phyloP scores from a whole-genome alignment of 1,140 invertebrate species.

The Conus betulinus region DNA sequence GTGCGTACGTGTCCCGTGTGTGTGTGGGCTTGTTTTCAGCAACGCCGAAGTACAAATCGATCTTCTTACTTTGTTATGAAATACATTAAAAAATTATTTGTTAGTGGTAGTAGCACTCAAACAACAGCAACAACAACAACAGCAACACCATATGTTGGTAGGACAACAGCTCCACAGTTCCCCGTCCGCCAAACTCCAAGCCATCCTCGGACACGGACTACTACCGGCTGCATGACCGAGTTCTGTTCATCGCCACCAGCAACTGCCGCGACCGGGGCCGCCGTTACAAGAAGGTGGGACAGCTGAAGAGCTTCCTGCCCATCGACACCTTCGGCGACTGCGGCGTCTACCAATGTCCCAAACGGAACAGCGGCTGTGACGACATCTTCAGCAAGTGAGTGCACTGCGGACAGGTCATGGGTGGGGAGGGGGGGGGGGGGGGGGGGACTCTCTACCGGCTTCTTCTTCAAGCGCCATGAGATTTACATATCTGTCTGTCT shows the following conservation, averaged over 20 bases:
- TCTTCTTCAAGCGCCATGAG: too few relatives aligned
- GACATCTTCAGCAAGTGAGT: neutral
- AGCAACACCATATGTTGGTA: too few relatives aligned
- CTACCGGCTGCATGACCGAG: constrained; percentile 23
- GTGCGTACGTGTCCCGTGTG: too few relatives aligned
- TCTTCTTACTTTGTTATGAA: too few relatives aligned
- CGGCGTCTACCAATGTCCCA: constrained; percentile 8
- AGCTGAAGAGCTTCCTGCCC: constrained; percentile 27
- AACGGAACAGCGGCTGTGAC: constrained; percentile 10
- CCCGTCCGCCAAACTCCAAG: neutral
- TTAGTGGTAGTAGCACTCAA: too few relatives aligned
- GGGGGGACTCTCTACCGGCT: too few relatives aligned
- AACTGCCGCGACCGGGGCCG: constrained; percentile 27
- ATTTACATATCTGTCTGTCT: neutral
- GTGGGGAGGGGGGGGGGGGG: too few relatives aligned
- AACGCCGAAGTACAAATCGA: too few relatives aligned
- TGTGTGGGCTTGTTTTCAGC: too few relatives aligned
- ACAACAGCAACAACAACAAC: too few relatives aligned
- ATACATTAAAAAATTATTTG: too few relatives aligned
- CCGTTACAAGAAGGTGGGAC: constrained; percentile 17
- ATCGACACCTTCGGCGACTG: constrained; percentile 44
- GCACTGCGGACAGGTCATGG: neutral
- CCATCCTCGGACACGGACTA: neutral
- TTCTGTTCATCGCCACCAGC: neutral
- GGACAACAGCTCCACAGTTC: too few relatives aligned